These are phyloP conservation scores for Drosophila truncata DNA, from an alignment of 1,140 invertebrate genomes.

Conservation along the genomic window DNA sequence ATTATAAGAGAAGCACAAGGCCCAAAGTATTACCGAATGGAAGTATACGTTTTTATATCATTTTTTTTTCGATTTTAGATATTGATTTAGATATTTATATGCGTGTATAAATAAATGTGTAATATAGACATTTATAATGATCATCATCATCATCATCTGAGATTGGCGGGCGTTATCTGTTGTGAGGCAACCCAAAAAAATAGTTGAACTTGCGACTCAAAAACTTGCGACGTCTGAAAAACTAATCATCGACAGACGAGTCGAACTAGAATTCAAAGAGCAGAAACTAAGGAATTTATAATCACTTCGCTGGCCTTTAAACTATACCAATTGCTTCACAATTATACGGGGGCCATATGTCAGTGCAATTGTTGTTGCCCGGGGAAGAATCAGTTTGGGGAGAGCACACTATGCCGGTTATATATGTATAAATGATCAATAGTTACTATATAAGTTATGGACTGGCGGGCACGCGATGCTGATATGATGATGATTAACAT, in stretches of 20 bases:
- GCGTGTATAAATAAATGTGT: conserved; percentile 12
- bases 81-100: neutral
- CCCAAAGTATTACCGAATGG: neutral
- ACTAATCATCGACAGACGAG: too few species aligned
- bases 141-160: neutral
- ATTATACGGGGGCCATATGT: conserved; percentile 14
- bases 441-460: conserved; percentile 17
- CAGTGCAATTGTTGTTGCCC: neutral
- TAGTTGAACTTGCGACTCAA: neutral
- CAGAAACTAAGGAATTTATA: conserved; percentile 47
- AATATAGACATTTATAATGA: neutral
- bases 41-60: too few species aligned
- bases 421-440: conserved; percentile 38
- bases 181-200: conserved; percentile 1
- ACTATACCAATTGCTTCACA: conserved; percentile 58
- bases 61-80: conserved; percentile 2
- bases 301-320: conserved; percentile 69
- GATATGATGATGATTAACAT: conserved; percentile 22
- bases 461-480: conserved; percentile 18
- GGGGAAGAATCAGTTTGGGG: neutral
- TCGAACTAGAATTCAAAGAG: conserved; percentile 3
- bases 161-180: conserved; percentile 10
- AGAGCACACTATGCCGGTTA: conserved; percentile 8
- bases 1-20: conserved; percentile 8
- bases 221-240: too few species aligned